Evolutionary conservation across 2,888 invertebrate genomes (phyloP), one percentile per base, ranked within the genome.

Genomic region (Metalampra italica): DNA sequence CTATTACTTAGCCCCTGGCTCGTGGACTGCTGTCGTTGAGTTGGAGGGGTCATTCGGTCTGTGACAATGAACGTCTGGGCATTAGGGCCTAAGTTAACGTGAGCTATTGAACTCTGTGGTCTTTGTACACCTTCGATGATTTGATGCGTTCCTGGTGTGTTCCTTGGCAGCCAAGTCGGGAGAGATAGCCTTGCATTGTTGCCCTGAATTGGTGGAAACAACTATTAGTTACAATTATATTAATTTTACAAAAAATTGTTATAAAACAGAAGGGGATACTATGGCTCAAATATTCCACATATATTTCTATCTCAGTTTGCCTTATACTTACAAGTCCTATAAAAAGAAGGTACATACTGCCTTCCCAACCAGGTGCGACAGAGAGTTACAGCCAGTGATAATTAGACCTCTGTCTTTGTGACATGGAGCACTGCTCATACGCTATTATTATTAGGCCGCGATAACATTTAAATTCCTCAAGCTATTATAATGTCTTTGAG

Each of bases 31-130:
- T 70, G 51, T 29, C 79, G 54, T 22, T 75, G 78, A 2, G 68
- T 56, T 0, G 73, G 60, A 0, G 78, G 72, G 0, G 71, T 66
- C 0, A 64, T 66, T 43, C 82, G 60, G 4, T 89, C 89, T 7
- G 76, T 82, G 2, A 88, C 75, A 12, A 81, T 66, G 47, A 72
- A 87, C n/a, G 84, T 74, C 59, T 78, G 72, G 53, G 79, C 58
- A 54, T 64, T 60, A 3, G 78, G 72, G 40, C 79, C 78, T 36
- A 80, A 59, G 62, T 80, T 78, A 36, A 89, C 74, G 56, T 83
- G 80, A 15, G 90, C 80, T 62, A 88, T 79, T 34, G 89, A 86
- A 59, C 84, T 86, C 57, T 89, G 83, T 11, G 85, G 85, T 47
- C 87, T 62, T 56, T 79, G 86, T 30, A 70, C 40, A 9, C 64